Base-by-base conservation (phyloP, 2,797 vertebrate species). In the Typhlichthys eigenmanni region DNA sequence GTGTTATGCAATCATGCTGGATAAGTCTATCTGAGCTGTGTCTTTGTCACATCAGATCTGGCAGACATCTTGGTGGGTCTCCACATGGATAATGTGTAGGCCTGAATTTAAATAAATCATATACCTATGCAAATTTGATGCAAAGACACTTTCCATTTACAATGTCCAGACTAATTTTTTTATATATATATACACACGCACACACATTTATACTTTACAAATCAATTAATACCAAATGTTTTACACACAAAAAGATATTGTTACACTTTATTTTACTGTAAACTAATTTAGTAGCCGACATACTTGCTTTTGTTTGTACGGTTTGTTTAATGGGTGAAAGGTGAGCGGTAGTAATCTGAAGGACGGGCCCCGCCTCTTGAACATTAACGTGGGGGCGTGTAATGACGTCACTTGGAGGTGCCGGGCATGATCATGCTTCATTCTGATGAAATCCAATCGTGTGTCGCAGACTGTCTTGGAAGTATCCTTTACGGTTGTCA, bases 1-100 rank as follows among this genome's bases (percentile, higher is more conserved):
- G 64, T 78, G n/a, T 47, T 55, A 4, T 45, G 60, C 58, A 0
- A 75, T 83, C 77, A 72, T 46, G 59, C 60, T 38, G 71, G 72
- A 74, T 87, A 75, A 90, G 69, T 62, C 77, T 64, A 85, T 84
- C 90, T 86, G 88, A 90, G 75, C 78, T 7, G 56, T 74, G 68
- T 55, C 69, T 78, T 13, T 19, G 19, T 67, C 61, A 54, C 7
- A 0, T 55, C 50, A 64, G 68, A 79, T 82, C 70, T 69, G 64
- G 64, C 69, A 34, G 71, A 68, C 60, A 1, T 56, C 32, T 62
- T 48, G 19, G 19, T 19, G 19, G 19, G 64, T 11, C 51, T 66
- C 48, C 32, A 34, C 6, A 4, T 34, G 32, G 32, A 34, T 34
- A 0, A 34, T 7, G 32, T 34, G 32, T 34, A 34, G 32, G 32